Evolutionary conservation across 2,888 invertebrate genomes (phyloP), one percentile per base, ranked within the genome.

Genomic region (Melanchra persicariae): DNA sequence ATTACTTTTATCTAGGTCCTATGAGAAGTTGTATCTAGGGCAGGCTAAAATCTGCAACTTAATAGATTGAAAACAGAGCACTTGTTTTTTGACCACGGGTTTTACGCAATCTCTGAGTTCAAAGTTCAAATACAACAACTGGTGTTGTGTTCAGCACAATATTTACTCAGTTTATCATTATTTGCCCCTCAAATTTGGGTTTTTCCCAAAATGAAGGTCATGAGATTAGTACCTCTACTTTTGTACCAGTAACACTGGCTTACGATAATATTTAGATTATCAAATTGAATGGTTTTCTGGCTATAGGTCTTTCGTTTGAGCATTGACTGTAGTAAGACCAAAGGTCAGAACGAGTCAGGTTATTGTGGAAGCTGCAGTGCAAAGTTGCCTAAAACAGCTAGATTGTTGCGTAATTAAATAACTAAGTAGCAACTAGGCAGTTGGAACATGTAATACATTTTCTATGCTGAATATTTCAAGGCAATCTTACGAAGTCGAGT

Each of bases 381-480:
- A 57, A 43, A 57, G 24, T 12, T 12, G 51, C 22, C 49, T 12
- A 67, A 55, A 65, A 69, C 30, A 22, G 15, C n/a, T 69, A 40
- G 34, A 45, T 51, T 9, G 6, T 69, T 77, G 45, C 17, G 55
- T 30, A 77, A 74, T 37, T 22, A 60, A 45, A 43, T n/a, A 43
- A 57, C 26, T 55, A 74, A 74, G 26, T 24, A 51, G 30, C 45
- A 49, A 81, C 61, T 51, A 69, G 24, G n/a, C 52, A 61, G 57
- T 64, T 61, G n/a, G 70, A 71, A 74, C 19, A 67, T 64, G 49
- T 74, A 62, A 61, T 54, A 70, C 54, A 62, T 58, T 74, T 80
- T 71, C 69, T 74, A 55, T 55, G 55, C 55, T 51, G 54, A 65
- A 77, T 43, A 72, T 68, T 74, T 78, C 84, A 84, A 82, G 74